phyloP scores from a whole-genome alignment of 2,797 vertebrate species.

The Crocodylus rhombifer region DNA sequence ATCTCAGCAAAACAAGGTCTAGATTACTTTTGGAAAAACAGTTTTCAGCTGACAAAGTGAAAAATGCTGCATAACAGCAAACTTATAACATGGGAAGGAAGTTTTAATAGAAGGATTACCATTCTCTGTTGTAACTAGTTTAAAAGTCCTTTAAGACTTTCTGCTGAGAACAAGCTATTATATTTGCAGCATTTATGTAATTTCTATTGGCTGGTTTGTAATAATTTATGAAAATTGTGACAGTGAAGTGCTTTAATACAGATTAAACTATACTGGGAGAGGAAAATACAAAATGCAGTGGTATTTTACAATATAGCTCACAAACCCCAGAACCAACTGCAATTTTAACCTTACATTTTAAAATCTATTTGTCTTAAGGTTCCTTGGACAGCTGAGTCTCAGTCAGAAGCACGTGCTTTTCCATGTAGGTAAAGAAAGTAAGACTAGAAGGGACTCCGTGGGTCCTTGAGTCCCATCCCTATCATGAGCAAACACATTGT shows the following conservation, averaged over 20 bases:
- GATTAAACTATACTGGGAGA: constrained; percentile 53
- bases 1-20: constrained; percentile 60
- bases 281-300: constrained; percentile 38
- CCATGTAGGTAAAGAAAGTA: not conserved
- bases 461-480: no score
- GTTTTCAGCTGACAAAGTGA: constrained; percentile 75
- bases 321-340: constrained; percentile 1
- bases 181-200: constrained; percentile 70
- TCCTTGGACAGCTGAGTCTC: not conserved
- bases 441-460: no score
- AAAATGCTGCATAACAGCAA: constrained; percentile 64
- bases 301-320: constrained; percentile 12
- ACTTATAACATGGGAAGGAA: constrained; percentile 56
- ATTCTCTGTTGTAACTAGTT: constrained; percentile 69
- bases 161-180: constrained; percentile 47
- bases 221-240: constrained; percentile 71
- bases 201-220: constrained; percentile 66
- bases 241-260: constrained; percentile 60
- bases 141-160: constrained; percentile 68
- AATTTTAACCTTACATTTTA: constrained; percentile 35
- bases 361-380: constrained; percentile 26
- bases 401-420: constrained; percentile 20
- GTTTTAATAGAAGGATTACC: constrained; percentile 75
- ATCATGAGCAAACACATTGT: not conserved
- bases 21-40: constrained; percentile 70